These are phyloP conservation scores for Macropus fuliginosus DNA, from an alignment of 2,797 vertebrate species.

Conservation along the genomic window DNA sequence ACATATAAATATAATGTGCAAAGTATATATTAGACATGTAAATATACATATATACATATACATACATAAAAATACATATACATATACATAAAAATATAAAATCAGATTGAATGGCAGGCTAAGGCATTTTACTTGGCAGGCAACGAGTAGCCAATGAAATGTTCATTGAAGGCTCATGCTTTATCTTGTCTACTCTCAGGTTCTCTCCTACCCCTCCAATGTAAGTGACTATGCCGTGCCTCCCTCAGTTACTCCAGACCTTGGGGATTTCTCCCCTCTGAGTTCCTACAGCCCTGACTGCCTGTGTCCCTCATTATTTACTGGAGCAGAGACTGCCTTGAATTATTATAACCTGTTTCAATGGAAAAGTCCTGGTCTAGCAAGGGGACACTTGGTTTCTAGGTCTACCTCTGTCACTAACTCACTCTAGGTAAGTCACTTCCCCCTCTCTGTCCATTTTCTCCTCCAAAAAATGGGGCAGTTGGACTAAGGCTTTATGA, in stretches of 20 bases:
- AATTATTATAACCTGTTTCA: neutral
- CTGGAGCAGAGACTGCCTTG: neutral
- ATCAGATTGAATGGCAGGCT: neutral
- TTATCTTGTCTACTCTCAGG: neutral
- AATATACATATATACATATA: too few species aligned
- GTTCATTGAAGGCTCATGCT: neutral
- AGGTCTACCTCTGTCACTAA: neutral
- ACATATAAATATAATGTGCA: too few species aligned
- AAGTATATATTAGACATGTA: too few species aligned
- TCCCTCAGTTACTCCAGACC: neutral
- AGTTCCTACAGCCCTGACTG: neutral
- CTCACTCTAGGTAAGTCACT: neutral
- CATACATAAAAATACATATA: too few species aligned
- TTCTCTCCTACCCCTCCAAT: neutral
- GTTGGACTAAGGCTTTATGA: neutral
- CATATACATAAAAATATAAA: neutral
- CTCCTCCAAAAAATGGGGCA: neutral
- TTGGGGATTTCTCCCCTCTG: neutral
- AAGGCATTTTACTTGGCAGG: neutral
- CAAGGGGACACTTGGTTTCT: neutral
- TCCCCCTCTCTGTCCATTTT: neutral
- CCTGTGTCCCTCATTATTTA: neutral
- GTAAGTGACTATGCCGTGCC: neutral
- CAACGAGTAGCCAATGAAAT: neutral
- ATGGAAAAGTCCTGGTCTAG: neutral